Conservation (phyloP, 2,888 invertebrate species). For the Mesorhabditis sp. region DNA sequence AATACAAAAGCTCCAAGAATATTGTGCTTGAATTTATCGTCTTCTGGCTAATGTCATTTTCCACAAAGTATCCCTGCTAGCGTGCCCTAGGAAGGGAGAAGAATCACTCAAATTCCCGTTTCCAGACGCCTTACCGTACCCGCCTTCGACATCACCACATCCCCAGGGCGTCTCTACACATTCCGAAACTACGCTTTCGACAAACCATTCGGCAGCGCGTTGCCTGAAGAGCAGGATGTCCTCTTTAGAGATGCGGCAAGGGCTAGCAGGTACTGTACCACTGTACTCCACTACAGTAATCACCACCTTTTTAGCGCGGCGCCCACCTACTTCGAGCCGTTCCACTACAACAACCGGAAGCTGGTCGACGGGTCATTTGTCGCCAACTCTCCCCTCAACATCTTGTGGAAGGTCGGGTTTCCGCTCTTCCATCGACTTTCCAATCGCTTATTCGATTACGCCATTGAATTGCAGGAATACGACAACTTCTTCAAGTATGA, state of each 20-base stretch:
- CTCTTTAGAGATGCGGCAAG: constrained; percentile 48
- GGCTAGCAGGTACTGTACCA: constrained; percentile 35
- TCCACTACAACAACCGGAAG: constrained; percentile 30
- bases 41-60: too few species aligned
- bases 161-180: constrained; percentile 34
- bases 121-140: constrained; percentile 43
- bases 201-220: constrained; percentile 29
- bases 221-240: constrained; percentile 42
- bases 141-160: constrained; percentile 43
- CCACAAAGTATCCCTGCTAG: too few species aligned
- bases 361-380: constrained; percentile 52
- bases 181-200: constrained; percentile 47
- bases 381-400: constrained; percentile 50
- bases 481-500: constrained; percentile 40
- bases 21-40: too few species aligned
- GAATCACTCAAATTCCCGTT: background rate
- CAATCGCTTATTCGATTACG: background rate
- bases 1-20: too few species aligned
- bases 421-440: background rate
- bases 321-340: constrained; percentile 53
- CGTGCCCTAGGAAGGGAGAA: too few species aligned
- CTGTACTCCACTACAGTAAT: background rate
- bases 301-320: constrained; percentile 35
- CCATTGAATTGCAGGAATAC: constrained; percentile 35
- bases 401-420: constrained; percentile 41